Evolutionary conservation across 2,797 vertebrate genomes (phyloP), one percentile per base, ranked within the genome.

Genomic region (Alca torda): DNA sequence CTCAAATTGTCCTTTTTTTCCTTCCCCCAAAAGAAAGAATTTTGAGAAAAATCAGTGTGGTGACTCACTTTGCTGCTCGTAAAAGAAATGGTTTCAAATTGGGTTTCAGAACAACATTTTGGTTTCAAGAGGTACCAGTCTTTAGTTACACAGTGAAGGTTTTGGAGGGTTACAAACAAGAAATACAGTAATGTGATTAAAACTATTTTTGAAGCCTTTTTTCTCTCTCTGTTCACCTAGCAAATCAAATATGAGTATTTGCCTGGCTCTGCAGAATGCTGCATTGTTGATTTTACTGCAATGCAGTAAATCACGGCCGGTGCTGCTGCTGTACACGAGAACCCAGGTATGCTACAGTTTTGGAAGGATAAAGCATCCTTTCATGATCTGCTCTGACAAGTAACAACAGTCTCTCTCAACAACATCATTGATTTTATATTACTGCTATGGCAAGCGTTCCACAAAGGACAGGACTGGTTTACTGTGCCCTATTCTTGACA

Each of bases 261-360:
- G 18, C 26, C 57, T 70, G 81, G 43, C 67, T 90, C 59, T 93
- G 68, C 35, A 21, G 78, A 87, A 84, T 30, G 68, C 68, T 95
- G 92, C 64, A 48, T 33, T 93, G 84, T 90, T 93, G 86, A 89
- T 89, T 95, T 94, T 85, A 89, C 93, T 92, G 94, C 93, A 95
- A 46, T 92, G 94, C 92, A 96, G 88, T 82, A 94, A 84, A 83
- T 90, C 45, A 90, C 30, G 64, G 41, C 60, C 39, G 59, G 56
- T 46, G 48, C 19, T 87, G 37, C 61, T 93, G 86, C 37, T 85
- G 93, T 90, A 68, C 16, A 46, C 28, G 54, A 83, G 60, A 37
- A 74, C 10, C 4, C 2, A 30, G 64, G 37, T 75, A 43, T 35
- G 37, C 31, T 68, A 35, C 26, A 59, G 46, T n/a, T 74, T 39